Evolutionary conservation across 2,888 invertebrate species (phyloP), one percentile per base, ranked within the genome.

Genomic region (Apeira syringaria): DNA sequence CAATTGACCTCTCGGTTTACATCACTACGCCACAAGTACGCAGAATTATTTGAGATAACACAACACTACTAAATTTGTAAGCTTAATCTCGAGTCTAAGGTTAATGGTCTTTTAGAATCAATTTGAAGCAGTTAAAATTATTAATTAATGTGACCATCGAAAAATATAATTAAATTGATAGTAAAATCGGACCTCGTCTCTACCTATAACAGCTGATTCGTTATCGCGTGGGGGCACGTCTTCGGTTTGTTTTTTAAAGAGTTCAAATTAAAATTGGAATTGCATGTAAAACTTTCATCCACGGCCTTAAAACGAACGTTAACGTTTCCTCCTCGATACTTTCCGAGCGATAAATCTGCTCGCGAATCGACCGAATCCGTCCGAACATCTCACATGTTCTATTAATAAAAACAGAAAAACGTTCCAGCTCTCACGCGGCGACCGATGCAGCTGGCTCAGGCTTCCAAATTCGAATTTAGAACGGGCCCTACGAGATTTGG

Each of bases 1-100:
- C 84, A 86, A 83, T 83, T 80, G 86, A 85, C 84, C 87, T 64
- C 72, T 58, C 72, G 84, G 85, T 83, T 85, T 84, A 85, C 85
- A 78, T 73, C 64, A 61, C 61, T 61, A 65, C 24, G 17, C 15
- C 25, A 6, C 26, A 26, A 34, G 50, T 68, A 71, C 75, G 77
- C 79, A 78, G 71, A 79, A 74, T 67, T 66, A 20, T 20, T 20
- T 2, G 20, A 1, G 71, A 80, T 83, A 80, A 67, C 52, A 59
- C 37, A 50, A 63, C 58, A 64, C 67, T 64, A 67, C 72, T 75
- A 78, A 83, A 85, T 84, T 84, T 80, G 84, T 84, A 69, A 67
- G 44, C 2, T 56, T 75, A 80, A 86, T 82, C 83, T 53, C 47
- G 52, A 70, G 76, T 65, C 74, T 64, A 58, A 32, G 84, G 86